Percentiles rank a stretch among this genome's conserved stretches.
Evolutionary conservation across 1,140 invertebrate genomes (phyloP).

Genomic region (Thaumetopoea pityocampa): DNA sequence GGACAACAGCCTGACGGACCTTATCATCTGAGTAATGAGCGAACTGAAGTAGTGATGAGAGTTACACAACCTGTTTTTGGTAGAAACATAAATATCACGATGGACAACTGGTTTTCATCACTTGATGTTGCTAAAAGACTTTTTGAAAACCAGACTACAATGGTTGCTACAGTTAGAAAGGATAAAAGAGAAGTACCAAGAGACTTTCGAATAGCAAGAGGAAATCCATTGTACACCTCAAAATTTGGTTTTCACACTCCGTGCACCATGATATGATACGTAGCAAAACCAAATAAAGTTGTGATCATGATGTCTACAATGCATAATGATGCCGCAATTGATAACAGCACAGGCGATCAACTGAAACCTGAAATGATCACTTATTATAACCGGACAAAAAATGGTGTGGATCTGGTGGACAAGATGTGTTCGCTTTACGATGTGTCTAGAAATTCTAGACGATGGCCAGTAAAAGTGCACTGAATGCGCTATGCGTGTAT

Average conservation of each 20-base stretch:
- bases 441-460: conserved; percentile 15
- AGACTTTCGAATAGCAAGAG: conserved; percentile 13
- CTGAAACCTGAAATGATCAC: conserved; percentile 55
- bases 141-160: conserved; percentile 3
- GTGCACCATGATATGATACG: conserved; percentile 17
- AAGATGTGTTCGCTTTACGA: conserved; percentile 21
- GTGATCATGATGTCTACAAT: conserved; percentile 26
- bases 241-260: conserved; percentile 19
- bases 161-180: conserved; percentile 5
- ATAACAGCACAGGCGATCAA: conserved; percentile 10
- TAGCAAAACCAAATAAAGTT: conserved; percentile 15
- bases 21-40: background rate
- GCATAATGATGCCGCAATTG: conserved; percentile 19
- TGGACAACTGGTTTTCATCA: conserved; percentile 12
- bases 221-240: conserved; percentile 12
- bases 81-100: conserved; percentile 5
- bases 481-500: conserved; percentile 12
- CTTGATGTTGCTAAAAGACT: conserved; percentile 3
- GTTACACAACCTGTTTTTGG: conserved; percentile 2
- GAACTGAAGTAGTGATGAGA: conserved; percentile 2
- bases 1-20: conserved; percentile 22
- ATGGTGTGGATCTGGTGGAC: conserved; percentile 42
- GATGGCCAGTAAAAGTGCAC: conserved; percentile 34
- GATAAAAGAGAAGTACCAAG: conserved; percentile 16
- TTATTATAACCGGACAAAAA: conserved; percentile 66